These are phyloP conservation scores for Drosophila tripunctata DNA, from an alignment of 2,888 invertebrate genomes.

Conservation along the genomic window DNA sequence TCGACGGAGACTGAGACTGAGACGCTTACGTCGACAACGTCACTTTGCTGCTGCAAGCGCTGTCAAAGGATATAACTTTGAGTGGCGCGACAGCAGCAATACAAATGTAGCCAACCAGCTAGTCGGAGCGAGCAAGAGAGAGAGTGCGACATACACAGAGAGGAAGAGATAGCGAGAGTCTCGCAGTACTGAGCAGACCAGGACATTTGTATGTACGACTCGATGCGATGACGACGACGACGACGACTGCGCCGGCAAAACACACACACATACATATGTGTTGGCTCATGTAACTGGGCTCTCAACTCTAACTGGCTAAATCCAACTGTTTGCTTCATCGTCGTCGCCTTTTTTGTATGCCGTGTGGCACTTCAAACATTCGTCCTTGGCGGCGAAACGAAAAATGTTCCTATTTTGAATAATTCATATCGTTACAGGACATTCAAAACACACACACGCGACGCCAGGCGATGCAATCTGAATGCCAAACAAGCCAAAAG, in stretches of 20 bases:
- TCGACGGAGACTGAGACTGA: conserved; percentile 25
- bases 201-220: conserved; percentile 79
- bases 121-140: not conserved
- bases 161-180: conserved; percentile 24
- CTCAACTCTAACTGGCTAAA: conserved; percentile 68
- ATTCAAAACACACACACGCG: conserved; percentile 83
- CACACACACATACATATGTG: conserved; percentile 11
- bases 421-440: conserved; percentile 84
- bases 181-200: conserved; percentile 39
- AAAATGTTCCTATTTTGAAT: conserved; percentile 82
- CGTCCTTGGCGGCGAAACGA: conserved; percentile 81
- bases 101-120: conserved; percentile 67
- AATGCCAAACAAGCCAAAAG: conserved; percentile 77
- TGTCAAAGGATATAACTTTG: conserved; percentile 82
- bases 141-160: not conserved
- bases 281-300: conserved; percentile 30
- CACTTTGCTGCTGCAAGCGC: conserved; percentile 64
- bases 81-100: conserved; percentile 76
- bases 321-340: conserved; percentile 60
- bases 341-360: conserved; percentile 80
- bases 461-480: conserved; percentile 81
- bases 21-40: conserved; percentile 23
- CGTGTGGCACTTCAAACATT: conserved; percentile 78
- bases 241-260: conserved; percentile 35
- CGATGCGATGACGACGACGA: conserved; percentile 50